Conservation (phyloP, 1,140 invertebrate genomes). For the honey bee (Apis mellifera) region DNA sequence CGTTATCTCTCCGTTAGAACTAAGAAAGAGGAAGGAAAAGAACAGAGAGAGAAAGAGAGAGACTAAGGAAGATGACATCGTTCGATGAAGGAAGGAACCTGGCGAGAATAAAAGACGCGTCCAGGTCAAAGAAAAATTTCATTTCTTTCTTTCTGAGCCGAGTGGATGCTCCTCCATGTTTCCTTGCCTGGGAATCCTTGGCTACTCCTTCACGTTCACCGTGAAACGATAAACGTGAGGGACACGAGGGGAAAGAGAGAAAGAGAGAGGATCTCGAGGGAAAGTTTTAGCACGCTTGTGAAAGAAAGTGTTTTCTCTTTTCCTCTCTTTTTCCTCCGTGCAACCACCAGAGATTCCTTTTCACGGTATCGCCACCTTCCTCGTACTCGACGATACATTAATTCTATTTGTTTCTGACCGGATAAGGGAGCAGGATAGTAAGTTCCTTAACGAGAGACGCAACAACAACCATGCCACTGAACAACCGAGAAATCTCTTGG, state of each 20-base stretch:
- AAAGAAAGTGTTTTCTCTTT: too few relatives aligned
- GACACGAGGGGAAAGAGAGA: background rate
- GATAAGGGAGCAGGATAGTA: conserved; percentile 15
- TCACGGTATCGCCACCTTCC: background rate
- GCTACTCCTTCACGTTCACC: background rate
- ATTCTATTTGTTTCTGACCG: conserved; percentile 31
- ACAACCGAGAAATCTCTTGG: background rate
- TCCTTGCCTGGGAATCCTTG: background rate
- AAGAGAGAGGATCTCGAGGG: background rate
- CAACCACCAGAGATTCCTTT: conserved; percentile 19
- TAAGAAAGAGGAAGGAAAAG: background rate
- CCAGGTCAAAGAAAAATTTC: conserved; percentile 46
- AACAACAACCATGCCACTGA: background rate
- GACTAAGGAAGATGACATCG: background rate
- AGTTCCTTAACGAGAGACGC: conserved; percentile 30
- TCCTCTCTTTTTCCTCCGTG: too few relatives aligned
- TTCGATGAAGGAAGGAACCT: background rate
- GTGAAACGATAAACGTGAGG: conserved; percentile 37
- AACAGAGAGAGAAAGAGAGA: background rate
- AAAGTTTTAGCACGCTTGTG: conserved; percentile 6
- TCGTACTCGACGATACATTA: conserved; percentile 32
- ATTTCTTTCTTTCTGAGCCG: conserved; percentile 23
- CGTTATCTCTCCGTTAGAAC: background rate
- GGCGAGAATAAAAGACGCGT: conserved; percentile 42
- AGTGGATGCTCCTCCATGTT: background rate